Evolutionary conservation across 2,797 vertebrate genomes (phyloP), one percentile per base, ranked within the genome.

Genomic region (Stomatorhinus walkeri): DNA sequence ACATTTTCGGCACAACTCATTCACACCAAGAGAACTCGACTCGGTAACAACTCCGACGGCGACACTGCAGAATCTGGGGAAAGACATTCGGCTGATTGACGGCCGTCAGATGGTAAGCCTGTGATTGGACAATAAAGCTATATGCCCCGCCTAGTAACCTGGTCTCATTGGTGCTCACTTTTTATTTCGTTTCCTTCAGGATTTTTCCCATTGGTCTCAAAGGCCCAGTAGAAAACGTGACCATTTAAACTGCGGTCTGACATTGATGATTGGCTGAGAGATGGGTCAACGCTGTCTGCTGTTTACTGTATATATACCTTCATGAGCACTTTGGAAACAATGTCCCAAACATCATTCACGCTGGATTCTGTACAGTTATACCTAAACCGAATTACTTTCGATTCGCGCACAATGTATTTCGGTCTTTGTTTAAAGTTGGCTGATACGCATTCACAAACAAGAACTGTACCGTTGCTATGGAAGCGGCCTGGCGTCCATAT

Each of bases 61-160:
- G 52, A 43, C 68, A 51, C 46, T 79, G 87, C 88, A 90, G 92
- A 92, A 90, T 88, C 90, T 91, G 91, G 89, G 76, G 90, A 92
- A 91, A 83, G 49, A 51, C 88, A 76, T 88, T 90, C 90, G 92
- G 90, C 91, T 92, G 92, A 92, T 92, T 91, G 92, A 92, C 89
- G 89, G 88, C 90, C 87, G 91, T 92, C 93, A 92, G 91, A 61
- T 93, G 93, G 87, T 36, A 61, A n/a, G 54, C 86, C 68, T 28
- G 16, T 87, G 87, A 92, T 92, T 93, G 91, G 93, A 54, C 89
- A 54, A 88, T 72, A 81, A 36, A 85, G 52, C 85, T 85, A 22
- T 83, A 84, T 88, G 88, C 49, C 91, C 90, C 91, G 90, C 93
- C 90, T 91, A 92, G 93, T 92, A 93, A 93, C 93, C 89, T 79